phyloP scores from a whole-genome alignment of 2,888 invertebrate species.

The Formica aserva region DNA sequence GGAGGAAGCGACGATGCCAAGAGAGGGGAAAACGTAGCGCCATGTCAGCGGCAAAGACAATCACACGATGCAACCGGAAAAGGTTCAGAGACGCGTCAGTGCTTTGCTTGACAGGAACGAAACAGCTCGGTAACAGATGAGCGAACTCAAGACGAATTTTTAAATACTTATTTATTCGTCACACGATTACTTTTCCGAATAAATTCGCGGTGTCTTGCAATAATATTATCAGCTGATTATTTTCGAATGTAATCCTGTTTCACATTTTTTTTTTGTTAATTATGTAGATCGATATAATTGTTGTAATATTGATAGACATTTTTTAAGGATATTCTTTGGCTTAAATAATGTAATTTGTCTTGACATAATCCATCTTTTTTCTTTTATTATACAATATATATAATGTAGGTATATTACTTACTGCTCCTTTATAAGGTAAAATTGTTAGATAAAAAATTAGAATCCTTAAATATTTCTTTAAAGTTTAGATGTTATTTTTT shows the following conservation, averaged over 20 bases:
- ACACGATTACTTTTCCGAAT: background rate
- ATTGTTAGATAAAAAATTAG: slow-evolving; percentile 4
- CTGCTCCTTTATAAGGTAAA: background rate
- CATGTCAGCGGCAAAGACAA: slow-evolving; percentile 69
- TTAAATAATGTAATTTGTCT: background rate
- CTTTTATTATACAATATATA: background rate
- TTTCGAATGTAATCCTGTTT: slow-evolving; percentile 14
- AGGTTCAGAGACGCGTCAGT: slow-evolving; percentile 57
- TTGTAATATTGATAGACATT: background rate
- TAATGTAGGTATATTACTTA: no score
- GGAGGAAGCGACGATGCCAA: slow-evolving; percentile 59
- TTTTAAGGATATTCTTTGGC: background rate
- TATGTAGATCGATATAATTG: background rate
- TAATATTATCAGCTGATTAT: background rate
- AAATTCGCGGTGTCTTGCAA: background rate
- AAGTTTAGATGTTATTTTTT: background rate
- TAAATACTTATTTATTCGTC: background rate
- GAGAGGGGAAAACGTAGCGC: slow-evolving; percentile 24
- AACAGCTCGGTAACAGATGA: slow-evolving; percentile 22
- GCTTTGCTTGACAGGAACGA: slow-evolving; percentile 48
- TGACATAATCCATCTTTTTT: background rate
- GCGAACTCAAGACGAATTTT: background rate
- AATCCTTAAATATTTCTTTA: background rate
- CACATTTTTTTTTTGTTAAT: background rate
- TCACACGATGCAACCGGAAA: slow-evolving; percentile 60